A percentile compares a stretch with the other conserved stretches of the same genome.
These are phyloP conservation scores for Thunnus maccoyii DNA, from an alignment of 2,113 vertebrate species.

Conservation along the genomic window DNA sequence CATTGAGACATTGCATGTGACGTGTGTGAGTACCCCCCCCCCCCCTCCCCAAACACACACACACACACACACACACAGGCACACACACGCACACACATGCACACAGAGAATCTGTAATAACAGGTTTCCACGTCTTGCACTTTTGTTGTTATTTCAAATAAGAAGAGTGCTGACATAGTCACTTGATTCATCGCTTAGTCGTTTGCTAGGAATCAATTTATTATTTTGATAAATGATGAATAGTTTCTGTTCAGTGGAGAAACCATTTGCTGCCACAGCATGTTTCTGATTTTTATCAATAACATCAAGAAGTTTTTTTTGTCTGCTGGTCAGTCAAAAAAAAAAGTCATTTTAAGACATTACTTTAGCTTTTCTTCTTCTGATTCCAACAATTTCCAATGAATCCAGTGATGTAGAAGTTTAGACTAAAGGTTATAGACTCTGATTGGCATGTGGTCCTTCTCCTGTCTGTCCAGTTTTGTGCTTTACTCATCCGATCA, in stretches of 20 bases:
- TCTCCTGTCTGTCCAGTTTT: too few relatives aligned
- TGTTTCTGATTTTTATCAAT: background rate
- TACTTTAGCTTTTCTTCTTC: background rate
- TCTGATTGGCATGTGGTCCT: too few relatives aligned
- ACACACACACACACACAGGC: too few relatives aligned
- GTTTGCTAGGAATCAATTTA: background rate
- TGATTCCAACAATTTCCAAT: background rate
- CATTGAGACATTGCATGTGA: background rate
- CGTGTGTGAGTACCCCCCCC: background rate
- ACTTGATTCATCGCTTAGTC: background rate
- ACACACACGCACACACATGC: background rate
- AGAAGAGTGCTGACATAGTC: background rate
- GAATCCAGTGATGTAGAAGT: background rate
- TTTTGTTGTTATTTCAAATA: background rate
- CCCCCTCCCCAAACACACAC: too few relatives aligned
- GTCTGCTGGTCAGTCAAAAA: constrained; percentile 6
- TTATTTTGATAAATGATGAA: constrained; percentile 5
- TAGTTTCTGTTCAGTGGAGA: background rate
- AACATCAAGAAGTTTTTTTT: background rate
- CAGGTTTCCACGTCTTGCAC: too few relatives aligned
- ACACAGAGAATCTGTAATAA: background rate
- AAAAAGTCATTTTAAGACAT: background rate
- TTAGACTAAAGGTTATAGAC: too few relatives aligned
- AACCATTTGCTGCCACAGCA: background rate
- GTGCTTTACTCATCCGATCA: too few relatives aligned